Evolutionary conservation across 2,888 invertebrate species (phyloP), one percentile per base, ranked within the genome.

Genomic region (Pseudanteris insignis): DNA sequence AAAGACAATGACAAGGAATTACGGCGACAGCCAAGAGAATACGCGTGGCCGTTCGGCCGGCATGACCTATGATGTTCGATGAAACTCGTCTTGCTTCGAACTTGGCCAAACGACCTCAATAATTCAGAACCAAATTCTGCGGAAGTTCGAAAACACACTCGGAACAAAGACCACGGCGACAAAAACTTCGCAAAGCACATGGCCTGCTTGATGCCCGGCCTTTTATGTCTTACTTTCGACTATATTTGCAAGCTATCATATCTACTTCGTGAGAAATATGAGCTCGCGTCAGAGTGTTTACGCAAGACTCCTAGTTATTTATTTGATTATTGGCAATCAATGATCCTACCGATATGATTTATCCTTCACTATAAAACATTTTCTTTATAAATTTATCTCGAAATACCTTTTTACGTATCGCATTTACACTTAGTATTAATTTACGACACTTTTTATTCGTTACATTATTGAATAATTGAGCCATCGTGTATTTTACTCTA

Each of bases 91-190:
- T 47, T 47, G 38, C 44, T 58, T 61, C 62, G 55, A 61, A 64
- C 62, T 64, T 54, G 58, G 59, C 57, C 43, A 58, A 62, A 64
- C 62, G 62, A 62, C 65, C 61, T 67, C 68, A 67, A 71, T 71
- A 71, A 71, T 70, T 71, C 71, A 70, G 65, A 64, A 68, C 58
- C 63, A 65, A 71, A 70, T 72, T 72, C 71, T 70, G 68, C 67
- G 67, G 67, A 58, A 66, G 72, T 62, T 65, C 63, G 67, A 70
- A 68, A 71, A 71, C 71, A 68, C 65, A 43, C 58, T 60, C 63
- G 34, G 60, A 63, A 66, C 63, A 63, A 64, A 61, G 59, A 38
- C 29, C 43, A 50, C 47, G 14, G 30, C 26, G 44, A 58, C 63
- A 53, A 55, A 58, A 53, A 60, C 40, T 51, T 57, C 33, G 41